Base-by-base conservation (phyloP, 2,888 invertebrate species). In the Drosophila prolongata region DNA sequence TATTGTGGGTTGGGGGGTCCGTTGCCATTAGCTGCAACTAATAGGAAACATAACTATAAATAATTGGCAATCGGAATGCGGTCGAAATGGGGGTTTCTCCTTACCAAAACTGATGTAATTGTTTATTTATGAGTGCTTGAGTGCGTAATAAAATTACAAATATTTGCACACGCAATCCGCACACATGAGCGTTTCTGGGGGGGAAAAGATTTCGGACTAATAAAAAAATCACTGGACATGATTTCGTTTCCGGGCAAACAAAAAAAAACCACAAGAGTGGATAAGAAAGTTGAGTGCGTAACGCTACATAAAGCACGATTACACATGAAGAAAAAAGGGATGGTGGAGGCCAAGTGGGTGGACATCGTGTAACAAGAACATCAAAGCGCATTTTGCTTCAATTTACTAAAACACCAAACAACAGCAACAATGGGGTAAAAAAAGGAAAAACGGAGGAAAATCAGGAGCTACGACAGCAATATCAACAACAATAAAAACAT, bases 251-350 rank as follows among this genome's bases (percentile, higher is more conserved):
- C 75, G 66, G 55, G 58, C 44, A 34, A 49, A 67, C 74, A 46
- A 50, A 35, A 52, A 43, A 61, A 43, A 67, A 27, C 54, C 68
- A 42, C 66, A 66, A 24, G 72, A 74, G 78, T 75, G 74, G 77
- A 57, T 77, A 75, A 68, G 78, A 77, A 85, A 79, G 75, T 87
- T 80, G 84, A 86, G 87, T 84, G 85, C 89, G 90, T 87, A 85
- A 91, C 90, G 91, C 79, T 87, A 89, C 90, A 90, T 90, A 90
- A 90, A 90, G 85, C 90, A 91, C 91, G 89, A 91, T 91, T 90
- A 87, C 68, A 74, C 65, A 59, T 66, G 50, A 42, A 54, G 55
- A 40, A 43, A 1, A 16, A 38, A n/a, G 40, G 47, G 37, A 37
- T 16, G 24, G 6, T 8, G 6, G 47, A 11, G 49, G 47, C n/a